A percentile compares a stretch with the other conserved stretches of the same genome.
Evolutionary conservation across 2,888 invertebrate species (phyloP).

Genomic region (Oligia fasciuncula): DNA sequence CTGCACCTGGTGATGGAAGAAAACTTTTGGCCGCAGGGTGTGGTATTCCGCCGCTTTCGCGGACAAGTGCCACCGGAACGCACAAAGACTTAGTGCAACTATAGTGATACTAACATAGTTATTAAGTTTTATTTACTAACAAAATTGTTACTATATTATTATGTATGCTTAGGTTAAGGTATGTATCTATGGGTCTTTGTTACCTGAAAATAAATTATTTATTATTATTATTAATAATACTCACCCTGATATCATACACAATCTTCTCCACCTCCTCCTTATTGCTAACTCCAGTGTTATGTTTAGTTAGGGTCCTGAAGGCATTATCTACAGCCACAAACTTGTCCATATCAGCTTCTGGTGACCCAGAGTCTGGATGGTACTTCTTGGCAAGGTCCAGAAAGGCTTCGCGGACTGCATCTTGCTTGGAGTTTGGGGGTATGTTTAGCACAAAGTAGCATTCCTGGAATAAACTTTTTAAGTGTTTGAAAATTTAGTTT

Average conservation of each 20-base stretch:
- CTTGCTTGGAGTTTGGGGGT: conserved; percentile 92
- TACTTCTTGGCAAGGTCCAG: conserved; percentile 94
- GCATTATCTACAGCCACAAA: conserved; percentile 94
- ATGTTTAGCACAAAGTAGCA: conserved; percentile 92
- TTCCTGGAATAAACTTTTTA: conserved; percentile 87
- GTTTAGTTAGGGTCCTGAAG: conserved; percentile 92
- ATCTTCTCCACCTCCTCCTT: conserved; percentile 90
- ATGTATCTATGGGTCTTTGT: no score
- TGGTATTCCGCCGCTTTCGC: no score
- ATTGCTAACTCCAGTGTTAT: conserved; percentile 87
- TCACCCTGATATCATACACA: conserved; percentile 92
- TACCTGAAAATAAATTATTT: no score
- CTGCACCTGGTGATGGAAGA: no score
- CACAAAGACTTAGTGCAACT: no score
- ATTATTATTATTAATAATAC: no score
- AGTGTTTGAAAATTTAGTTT: neutral
- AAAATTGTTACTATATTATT: no score
- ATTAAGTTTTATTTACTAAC: no score
- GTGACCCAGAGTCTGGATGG: conserved; percentile 95
- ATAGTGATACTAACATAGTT: no score
- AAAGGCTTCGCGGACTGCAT: conserved; percentile 93
- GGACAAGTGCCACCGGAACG: no score
- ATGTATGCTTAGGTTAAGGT: no score
- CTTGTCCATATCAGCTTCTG: conserved; percentile 92
- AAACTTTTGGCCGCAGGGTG: no score